phyloP scores from a whole-genome alignment of 1,140 invertebrate genomes.

The Drosophila setifemur region DNA sequence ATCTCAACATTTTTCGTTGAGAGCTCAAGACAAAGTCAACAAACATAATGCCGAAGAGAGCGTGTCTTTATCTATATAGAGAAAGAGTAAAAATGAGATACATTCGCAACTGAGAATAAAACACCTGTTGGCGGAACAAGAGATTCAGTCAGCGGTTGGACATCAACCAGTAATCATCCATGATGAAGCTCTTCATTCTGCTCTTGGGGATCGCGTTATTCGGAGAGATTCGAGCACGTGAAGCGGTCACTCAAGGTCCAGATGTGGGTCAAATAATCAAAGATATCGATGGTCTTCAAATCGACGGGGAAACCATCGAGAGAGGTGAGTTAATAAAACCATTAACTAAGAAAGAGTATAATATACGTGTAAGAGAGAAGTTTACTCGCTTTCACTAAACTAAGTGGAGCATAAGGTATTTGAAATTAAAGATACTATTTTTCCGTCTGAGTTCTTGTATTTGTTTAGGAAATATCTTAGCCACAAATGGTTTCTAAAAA shows the following conservation, averaged over 20 bases:
- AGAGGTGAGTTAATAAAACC: conserved; percentile 47
- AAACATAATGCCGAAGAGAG: neutral
- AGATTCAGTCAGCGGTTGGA: conserved; percentile 39
- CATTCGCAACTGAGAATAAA: conserved; percentile 27
- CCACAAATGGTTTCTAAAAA: neutral
- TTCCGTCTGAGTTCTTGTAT: too few species aligned
- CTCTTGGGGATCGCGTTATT: conserved; percentile 22
- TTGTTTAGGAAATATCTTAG: neutral
- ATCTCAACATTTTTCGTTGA: neutral
- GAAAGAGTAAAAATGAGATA: neutral
- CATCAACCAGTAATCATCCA: neutral
- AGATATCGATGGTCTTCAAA: conserved; percentile 47
- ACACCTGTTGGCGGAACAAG: conserved; percentile 27
- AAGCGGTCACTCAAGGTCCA: conserved; percentile 39
- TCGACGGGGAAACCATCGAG: conserved; percentile 7
- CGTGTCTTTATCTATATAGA: neutral
- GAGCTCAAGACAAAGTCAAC: conserved; percentile 2
- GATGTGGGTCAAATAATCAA: conserved; percentile 69
- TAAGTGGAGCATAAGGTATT: neutral
- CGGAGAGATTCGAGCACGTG: conserved; percentile 45
- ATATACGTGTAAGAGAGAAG: neutral
- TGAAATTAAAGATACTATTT: too few species aligned
- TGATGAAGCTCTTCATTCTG: neutral
- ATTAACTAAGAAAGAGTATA: too few species aligned
- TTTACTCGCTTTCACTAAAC: neutral